Conservation (phyloP, 1,140 invertebrate genomes). For the Macrosteles quadrilineatus region DNA sequence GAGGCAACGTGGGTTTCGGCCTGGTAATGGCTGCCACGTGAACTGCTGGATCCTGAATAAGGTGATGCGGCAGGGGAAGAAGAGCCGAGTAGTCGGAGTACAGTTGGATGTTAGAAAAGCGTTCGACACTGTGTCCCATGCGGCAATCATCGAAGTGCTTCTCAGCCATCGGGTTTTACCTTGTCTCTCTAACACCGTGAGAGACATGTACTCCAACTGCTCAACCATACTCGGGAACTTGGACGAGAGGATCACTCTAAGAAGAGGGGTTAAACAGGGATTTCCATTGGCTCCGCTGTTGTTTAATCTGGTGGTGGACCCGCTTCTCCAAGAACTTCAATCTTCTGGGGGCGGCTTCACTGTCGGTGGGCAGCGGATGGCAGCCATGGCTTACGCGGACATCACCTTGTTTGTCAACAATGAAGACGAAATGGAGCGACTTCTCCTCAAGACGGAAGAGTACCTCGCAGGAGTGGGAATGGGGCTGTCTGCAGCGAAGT, state of each 20-base stretch:
- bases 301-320: too few relatives aligned
- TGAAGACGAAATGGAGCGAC: background rate
- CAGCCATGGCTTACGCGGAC: background rate
- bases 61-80: conserved; percentile 18
- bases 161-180: background rate
- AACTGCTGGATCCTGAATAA: conserved; percentile 34
- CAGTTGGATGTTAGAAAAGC: conserved; percentile 28
- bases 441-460: background rate
- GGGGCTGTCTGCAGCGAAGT: background rate
- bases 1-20: conserved; percentile 40
- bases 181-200: background rate
- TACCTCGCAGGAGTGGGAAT: background rate
- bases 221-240: too few relatives aligned
- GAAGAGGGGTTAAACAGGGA: background rate
- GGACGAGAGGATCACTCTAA: background rate
- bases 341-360: background rate
- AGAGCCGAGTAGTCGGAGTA: conserved; percentile 9
- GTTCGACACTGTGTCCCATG: conserved; percentile 49
- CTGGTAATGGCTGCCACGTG: conserved; percentile 32
- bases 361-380: background rate
- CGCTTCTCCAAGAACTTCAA: background rate
- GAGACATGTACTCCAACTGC: background rate
- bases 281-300: background rate
- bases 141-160: conserved; percentile 31
- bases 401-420: too few relatives aligned